phyloP scores from a whole-genome alignment of 2,113 vertebrate species.

The Meles meles region DNA sequence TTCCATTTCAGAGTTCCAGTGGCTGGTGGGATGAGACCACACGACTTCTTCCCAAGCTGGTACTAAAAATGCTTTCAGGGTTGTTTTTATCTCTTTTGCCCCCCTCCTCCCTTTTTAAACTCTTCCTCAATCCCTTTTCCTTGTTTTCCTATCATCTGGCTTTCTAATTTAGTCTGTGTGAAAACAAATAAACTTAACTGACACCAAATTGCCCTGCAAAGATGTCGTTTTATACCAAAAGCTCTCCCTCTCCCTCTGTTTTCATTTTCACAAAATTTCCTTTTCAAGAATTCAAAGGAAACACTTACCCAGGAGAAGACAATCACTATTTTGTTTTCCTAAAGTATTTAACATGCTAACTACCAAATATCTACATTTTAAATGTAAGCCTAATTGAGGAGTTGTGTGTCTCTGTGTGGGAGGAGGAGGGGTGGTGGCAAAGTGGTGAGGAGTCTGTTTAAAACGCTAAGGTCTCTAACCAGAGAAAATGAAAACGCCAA shows the following conservation, averaged over 20 bases:
- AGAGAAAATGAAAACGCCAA: neutral
- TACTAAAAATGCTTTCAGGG: neutral
- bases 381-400: neutral
- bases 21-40: neutral
- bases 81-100: neutral
- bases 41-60: neutral
- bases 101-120: neutral
- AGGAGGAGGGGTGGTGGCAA: too few species aligned
- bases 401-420: neutral
- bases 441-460: neutral
- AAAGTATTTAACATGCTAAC: neutral
- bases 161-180: neutral
- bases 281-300: constrained; percentile 24
- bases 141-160: constrained; percentile 13
- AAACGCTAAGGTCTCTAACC: constrained; percentile 6
- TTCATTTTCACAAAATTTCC: neutral
- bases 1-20: neutral
- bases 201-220: neutral
- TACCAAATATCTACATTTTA: constrained; percentile 33
- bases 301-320: neutral
- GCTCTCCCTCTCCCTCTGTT: neutral
- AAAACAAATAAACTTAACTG: constrained; percentile 1
- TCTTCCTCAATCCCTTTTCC: neutral
- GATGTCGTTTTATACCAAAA: neutral
- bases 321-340: neutral